Base-by-base conservation (phyloP, 1,140 invertebrate genomes). In the Drosophila chauvacae region DNA sequence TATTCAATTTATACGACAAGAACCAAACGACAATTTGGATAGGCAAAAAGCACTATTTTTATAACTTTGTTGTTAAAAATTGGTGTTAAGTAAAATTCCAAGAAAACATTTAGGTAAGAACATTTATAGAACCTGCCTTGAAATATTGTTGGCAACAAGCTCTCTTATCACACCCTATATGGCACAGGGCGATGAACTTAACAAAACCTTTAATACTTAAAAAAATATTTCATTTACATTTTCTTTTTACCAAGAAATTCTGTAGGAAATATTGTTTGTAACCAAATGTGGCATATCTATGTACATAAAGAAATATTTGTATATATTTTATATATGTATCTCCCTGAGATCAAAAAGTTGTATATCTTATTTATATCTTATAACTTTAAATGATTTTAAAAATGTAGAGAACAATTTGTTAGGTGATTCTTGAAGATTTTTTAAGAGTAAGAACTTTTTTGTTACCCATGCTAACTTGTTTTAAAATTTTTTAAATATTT, bases 171-270 rank as follows among this genome's bases (percentile, higher is more conserved):
- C 10, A 4, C 0, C 28, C 28, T 30, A 0, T 20, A 44, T 44
- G 3, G 7, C 23, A 3, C n/a, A 10, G 41, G n/a, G n/a, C 16
- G 7, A n/a, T 41, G n/a, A 42, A 7, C 41, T 42, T 4, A 42
- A n/a, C 16, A n/a, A 42, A 42, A 42, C 16, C 3, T 23, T 23
- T 23, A 23, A 23, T 23, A 23, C 7, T 42, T n/a, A 9, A 42
- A 4, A n/a, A n/a, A 41, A n/a, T 7, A 39, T 7, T 16, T n/a
- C 14, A 16, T 41, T 41, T 7, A 3, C 7, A n/a, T 1, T 16
- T 41, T 1, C 0, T 4, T n/a, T 41, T 41, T 9, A 18, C 7
- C 3, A 10, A 18, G 0, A n/a, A 10, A 10, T 3, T n/a, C 0
- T 18, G 2, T 0, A 10, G 9, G n/a, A 10, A 42, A 42, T 42